These are phyloP conservation scores for Esox lucius DNA, from an alignment of 2,797 vertebrate species.

Conservation along the genomic window DNA sequence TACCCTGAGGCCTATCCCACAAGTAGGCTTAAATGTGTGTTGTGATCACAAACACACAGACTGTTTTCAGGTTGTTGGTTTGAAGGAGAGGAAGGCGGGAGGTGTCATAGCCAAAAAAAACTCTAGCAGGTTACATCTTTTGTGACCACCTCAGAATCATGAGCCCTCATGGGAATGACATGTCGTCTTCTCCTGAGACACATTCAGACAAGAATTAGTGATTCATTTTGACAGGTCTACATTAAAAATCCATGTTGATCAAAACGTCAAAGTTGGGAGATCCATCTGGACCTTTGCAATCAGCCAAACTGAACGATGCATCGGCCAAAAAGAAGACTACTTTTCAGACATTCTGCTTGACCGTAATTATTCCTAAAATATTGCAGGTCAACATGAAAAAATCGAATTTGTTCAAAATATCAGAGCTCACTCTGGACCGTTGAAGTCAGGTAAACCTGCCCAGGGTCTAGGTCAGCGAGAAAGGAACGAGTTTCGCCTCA, in stretches of 20 bases:
- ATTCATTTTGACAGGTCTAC: not conserved
- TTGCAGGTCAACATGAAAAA: not conserved
- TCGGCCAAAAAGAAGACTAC: not conserved
- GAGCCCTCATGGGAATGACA: not conserved
- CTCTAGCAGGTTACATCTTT: not conserved
- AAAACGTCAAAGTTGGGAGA: not conserved
- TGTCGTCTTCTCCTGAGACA: not conserved
- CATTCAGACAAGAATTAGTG: not conserved
- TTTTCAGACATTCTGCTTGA: not conserved
- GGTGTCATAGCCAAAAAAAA: conserved; percentile 26
- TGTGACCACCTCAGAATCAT: conserved; percentile 35
- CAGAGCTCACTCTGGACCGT: not conserved
- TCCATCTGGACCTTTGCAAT: not conserved
- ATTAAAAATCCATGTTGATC: not conserved
- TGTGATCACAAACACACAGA: conserved; percentile 21
- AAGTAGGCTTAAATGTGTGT: not conserved
- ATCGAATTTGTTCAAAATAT: not conserved
- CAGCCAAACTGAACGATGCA: not conserved
- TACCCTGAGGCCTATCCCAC: conserved; percentile 28
- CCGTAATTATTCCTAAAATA: not conserved
- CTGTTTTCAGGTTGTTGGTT: conserved; percentile 45
- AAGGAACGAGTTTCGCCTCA: not conserved
- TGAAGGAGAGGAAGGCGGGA: conserved; percentile 32
- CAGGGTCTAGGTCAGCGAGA: not conserved
- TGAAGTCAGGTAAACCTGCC: not conserved